Percentiles rank a stretch among this genome's conserved stretches.
phyloP scores from a whole-genome alignment of 2,113 vertebrate species.

The Megaceryle maxima region DNA sequence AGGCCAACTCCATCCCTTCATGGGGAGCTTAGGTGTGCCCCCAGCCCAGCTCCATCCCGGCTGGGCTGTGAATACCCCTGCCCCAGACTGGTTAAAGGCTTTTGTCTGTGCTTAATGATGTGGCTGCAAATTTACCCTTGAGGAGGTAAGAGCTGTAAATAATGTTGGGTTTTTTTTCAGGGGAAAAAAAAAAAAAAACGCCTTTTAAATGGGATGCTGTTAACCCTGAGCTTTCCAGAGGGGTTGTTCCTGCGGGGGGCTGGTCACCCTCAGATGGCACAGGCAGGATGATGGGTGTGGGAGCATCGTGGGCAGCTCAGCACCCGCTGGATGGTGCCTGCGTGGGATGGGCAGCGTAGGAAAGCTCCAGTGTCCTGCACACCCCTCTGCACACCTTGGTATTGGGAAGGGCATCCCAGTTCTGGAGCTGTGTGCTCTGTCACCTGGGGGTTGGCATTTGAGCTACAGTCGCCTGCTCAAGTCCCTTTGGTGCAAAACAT shows the following conservation, averaged over 20 bases:
- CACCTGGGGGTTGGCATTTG: neutral
- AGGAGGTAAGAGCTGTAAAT: slow-evolving; percentile 15
- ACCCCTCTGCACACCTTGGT: too few relatives aligned
- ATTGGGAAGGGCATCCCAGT: too few relatives aligned
- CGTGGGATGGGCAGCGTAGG: neutral
- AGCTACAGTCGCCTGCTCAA: neutral
- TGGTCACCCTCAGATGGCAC: neutral
- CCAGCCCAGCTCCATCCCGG: neutral
- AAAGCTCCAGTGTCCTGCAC: neutral
- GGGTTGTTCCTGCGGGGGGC: neutral
- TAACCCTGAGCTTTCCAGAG: neutral
- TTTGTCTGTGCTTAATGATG: slow-evolving; percentile 10
- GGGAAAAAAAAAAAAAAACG: neutral
- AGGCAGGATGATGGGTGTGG: fast-evolving
- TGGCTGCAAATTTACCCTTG: neutral
- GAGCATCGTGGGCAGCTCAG: neutral
- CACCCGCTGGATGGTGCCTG: neutral
- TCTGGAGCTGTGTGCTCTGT: neutral
- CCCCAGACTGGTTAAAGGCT: neutral
- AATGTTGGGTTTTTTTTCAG: neutral
- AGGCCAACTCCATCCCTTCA: neutral
- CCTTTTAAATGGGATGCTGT: neutral
- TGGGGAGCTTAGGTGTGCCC: neutral
- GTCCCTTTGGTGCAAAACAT: too few relatives aligned
- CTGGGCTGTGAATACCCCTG: neutral